phyloP scores from a whole-genome alignment of 2,113 vertebrate genomes.

The Mus spicilegus region DNA sequence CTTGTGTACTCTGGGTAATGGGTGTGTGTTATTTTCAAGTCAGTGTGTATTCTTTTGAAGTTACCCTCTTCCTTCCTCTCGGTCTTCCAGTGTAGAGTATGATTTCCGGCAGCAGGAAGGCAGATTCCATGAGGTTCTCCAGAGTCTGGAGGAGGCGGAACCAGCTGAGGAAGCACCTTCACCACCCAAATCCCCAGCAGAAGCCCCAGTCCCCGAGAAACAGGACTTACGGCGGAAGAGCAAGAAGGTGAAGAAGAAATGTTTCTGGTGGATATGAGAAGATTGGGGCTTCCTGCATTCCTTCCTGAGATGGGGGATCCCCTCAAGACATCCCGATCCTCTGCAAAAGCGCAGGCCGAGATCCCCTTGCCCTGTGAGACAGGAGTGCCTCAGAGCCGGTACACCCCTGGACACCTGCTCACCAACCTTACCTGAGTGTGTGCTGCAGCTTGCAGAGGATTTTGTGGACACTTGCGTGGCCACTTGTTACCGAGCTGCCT shows the following conservation, averaged over 20 bases:
- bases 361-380: not conserved
- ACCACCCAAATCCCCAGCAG: slow-evolving; percentile 80
- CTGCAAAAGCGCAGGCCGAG: not conserved
- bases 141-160: slow-evolving; percentile 90
- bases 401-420: not conserved
- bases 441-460: slow-evolving; percentile 50
- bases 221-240: slow-evolving; percentile 89
- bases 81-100: slow-evolving; percentile 93
- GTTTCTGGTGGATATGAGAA: slow-evolving; percentile 96
- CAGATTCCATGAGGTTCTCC: slow-evolving; percentile 92
- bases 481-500: not conserved
- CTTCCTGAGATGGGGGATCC: not conserved
- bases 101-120: slow-evolving; percentile 98
- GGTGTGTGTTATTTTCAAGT: not conserved
- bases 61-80: slow-evolving; percentile 71
- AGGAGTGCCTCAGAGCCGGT: not conserved
- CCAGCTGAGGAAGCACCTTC: slow-evolving; percentile 84
- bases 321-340: not conserved
- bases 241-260: slow-evolving; percentile 97
- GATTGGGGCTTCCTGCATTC: not conserved
- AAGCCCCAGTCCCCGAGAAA: slow-evolving; percentile 83
- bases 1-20: not conserved
- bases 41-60: not conserved
- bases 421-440: not conserved
- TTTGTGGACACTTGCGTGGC: not conserved